phyloP scores from a whole-genome alignment of 2,888 invertebrate species.

The Eumerus sabulonum region DNA sequence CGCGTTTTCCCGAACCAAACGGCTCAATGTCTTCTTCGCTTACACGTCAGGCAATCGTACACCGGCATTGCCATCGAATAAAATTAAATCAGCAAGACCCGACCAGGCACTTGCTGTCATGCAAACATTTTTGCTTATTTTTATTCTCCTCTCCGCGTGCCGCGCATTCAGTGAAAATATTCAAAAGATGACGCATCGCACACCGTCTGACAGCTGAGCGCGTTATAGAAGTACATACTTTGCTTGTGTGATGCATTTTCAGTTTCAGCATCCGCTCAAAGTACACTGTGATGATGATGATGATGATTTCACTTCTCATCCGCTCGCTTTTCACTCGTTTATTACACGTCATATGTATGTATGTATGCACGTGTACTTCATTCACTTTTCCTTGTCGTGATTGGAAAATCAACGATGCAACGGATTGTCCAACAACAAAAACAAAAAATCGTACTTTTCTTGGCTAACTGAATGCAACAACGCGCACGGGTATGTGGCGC shows the following conservation, averaged over 20 bases:
- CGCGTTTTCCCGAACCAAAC: conserved; percentile 28
- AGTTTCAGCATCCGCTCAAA: conserved; percentile 25
- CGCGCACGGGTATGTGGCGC: conserved; percentile 39
- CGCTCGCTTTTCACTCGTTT: conserved; percentile 63
- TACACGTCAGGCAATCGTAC: no score
- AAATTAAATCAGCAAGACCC: conserved; percentile 16
- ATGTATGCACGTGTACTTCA: conserved; percentile 21
- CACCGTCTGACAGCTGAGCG: conserved; percentile 55
- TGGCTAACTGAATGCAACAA: conserved; percentile 59
- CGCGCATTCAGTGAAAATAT: conserved; percentile 53
- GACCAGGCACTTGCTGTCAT: conserved; percentile 26
- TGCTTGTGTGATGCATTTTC: conserved; percentile 56
- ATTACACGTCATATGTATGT: no score
- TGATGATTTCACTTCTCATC: conserved; percentile 68
- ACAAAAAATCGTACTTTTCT: conserved; percentile 59
- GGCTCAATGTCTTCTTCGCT: conserved; percentile 19
- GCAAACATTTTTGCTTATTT: conserved; percentile 18
- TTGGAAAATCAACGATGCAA: conserved; percentile 63
- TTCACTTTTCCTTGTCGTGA: conserved; percentile 65
- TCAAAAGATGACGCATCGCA: conserved; percentile 60
- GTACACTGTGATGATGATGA: conserved; percentile 17
- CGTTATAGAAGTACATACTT: not conserved
- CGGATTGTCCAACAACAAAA: conserved; percentile 31
- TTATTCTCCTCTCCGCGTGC: not conserved
- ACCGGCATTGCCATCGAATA: no score